Evolutionary conservation across 2,113 vertebrate species (phyloP).

Genomic region (Clarias magur): DNA sequence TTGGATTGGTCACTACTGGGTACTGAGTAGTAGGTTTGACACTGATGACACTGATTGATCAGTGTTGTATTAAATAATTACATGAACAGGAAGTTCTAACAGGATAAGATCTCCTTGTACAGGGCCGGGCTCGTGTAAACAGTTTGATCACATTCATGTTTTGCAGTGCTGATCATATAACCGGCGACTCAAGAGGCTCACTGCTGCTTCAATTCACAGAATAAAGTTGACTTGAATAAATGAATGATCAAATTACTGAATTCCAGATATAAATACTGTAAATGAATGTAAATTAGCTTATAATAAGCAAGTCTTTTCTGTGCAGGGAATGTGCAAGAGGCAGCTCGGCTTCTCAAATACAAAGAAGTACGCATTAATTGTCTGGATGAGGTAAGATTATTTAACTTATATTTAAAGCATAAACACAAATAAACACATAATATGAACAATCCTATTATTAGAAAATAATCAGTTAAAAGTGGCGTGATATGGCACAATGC

Average conservation of each 20-base stretch:
- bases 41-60: too few species aligned
- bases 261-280: too few species aligned
- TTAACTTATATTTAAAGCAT: background rate
- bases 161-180: background rate
- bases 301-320: background rate
- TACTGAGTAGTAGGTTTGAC: background rate
- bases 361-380: conserved; percentile 85
- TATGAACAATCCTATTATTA: background rate
- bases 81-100: background rate
- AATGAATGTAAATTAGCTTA: background rate
- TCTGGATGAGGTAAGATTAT: conserved; percentile 83
- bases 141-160: background rate
- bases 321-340: conserved; percentile 73
- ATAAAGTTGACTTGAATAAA: too few species aligned
- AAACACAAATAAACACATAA: background rate
- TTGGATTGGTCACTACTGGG: background rate
- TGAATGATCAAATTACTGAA: background rate
- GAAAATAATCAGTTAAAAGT: background rate
- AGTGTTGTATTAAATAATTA: background rate
- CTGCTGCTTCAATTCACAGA: too few species aligned
- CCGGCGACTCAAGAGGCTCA: too few species aligned
- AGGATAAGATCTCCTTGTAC: background rate
- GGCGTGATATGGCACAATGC: background rate
- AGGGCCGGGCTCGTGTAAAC: background rate
- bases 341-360: conserved; percentile 74